Percentiles rank a stretch among this genome's conserved stretches.
Conservation (phyloP, 1,140 invertebrate species). For the Drosophila asahinai region DNA sequence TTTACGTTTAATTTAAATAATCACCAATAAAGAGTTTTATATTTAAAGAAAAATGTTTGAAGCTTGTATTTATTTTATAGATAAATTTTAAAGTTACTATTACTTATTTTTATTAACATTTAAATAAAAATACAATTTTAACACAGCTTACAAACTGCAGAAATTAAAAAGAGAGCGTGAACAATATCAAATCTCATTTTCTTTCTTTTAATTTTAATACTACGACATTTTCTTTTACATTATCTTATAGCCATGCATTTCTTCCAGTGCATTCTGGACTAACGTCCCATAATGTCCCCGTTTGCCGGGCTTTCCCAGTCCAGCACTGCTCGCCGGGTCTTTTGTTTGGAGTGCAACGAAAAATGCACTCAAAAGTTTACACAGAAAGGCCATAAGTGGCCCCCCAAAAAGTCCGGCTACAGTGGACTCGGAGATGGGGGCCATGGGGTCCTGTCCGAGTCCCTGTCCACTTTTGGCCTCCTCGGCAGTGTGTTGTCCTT, state of each 20-base stretch:
- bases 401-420: conserved; percentile 15
- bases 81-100: no score
- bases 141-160: no score
- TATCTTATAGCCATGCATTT: not conserved
- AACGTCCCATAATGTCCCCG: conserved; percentile 58
- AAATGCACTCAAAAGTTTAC: conserved; percentile 83
- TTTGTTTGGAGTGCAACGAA: conserved; percentile 78
- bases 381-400: conserved; percentile 81
- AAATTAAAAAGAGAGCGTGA: no score
- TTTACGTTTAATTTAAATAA: no score
- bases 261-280: conserved; percentile 25
- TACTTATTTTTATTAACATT: no score
- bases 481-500: conserved; percentile 37
- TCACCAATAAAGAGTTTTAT: no score
- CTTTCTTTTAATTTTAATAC: not conserved
- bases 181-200: no score
- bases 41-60: no score
- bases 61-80: no score
- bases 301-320: conserved; percentile 42
- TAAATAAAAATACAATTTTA: no score
- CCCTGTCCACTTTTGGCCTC: conserved; percentile 18
- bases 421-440: conserved; percentile 6
- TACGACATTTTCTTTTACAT: not conserved
- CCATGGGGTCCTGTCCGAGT: not conserved
- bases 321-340: conserved; percentile 49